Percentiles rank a stretch among this genome's conserved stretches.
Evolutionary conservation across 2,888 invertebrate species (phyloP).

Genomic region (Mythimna impura): DNA sequence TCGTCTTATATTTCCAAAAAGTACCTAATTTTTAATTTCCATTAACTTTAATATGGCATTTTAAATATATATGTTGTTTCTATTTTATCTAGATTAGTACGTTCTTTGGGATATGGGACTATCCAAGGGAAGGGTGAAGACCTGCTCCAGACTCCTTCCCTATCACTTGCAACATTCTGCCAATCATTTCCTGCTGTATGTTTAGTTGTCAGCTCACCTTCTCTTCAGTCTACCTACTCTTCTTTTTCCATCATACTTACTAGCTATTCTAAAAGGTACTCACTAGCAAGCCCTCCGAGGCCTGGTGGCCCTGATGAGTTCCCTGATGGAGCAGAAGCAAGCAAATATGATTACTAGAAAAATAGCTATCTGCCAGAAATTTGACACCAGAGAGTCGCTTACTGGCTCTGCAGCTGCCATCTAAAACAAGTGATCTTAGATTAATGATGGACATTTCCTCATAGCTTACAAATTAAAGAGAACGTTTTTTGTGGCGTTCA

Average conservation of each 20-base stretch:
- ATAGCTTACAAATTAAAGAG: neutral
- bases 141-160: too few relatives aligned
- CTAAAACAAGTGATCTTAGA: constrained; percentile 16
- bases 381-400: neutral
- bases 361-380: constrained; percentile 74
- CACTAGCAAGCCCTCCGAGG: constrained; percentile 15
- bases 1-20: too few relatives aligned
- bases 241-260: neutral
- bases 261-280: neutral
- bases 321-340: constrained; percentile 69
- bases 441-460: neutral
- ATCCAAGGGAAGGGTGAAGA: too few relatives aligned
- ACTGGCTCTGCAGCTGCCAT: neutral
- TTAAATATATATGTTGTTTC: too few relatives aligned
- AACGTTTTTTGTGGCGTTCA: too few relatives aligned
- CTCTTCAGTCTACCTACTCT: neutral
- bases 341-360: constrained; percentile 76
- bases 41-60: too few relatives aligned
- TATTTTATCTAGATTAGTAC: too few relatives aligned
- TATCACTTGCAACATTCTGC: too few relatives aligned
- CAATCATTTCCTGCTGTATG: too few relatives aligned
- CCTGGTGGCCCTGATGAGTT: constrained; percentile 66
- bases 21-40: too few relatives aligned
- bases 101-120: too few relatives aligned
- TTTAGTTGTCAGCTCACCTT: too few relatives aligned